Percentiles rank a stretch among this genome's conserved stretches.
These are phyloP conservation scores for Hypsopygia costalis DNA, from an alignment of 2,888 invertebrate species.

Conservation along the genomic window DNA sequence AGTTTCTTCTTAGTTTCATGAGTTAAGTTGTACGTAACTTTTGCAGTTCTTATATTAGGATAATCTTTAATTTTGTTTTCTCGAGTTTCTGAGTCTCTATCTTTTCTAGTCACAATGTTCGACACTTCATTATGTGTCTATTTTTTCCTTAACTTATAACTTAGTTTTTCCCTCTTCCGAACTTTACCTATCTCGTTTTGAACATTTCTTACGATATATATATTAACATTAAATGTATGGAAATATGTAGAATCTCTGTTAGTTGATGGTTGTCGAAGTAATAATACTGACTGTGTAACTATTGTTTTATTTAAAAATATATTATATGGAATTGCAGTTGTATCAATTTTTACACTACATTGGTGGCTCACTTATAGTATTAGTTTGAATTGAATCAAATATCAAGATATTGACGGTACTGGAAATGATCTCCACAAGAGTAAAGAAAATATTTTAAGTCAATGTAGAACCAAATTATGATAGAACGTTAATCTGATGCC, in stretches of 20 bases:
- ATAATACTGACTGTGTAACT: slow-evolving; percentile 42
- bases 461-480: no score
- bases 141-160: slow-evolving; percentile 21
- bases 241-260: slow-evolving; percentile 53
- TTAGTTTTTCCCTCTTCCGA: slow-evolving; percentile 15
- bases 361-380: background rate
- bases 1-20: slow-evolving; percentile 45
- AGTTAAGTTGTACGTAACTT: slow-evolving; percentile 42
- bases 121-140: slow-evolving; percentile 44
- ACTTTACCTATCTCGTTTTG: slow-evolving; percentile 18
- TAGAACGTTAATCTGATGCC: no score
- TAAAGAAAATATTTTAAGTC: no score
- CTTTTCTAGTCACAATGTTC: slow-evolving; percentile 61
- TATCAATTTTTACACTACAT: slow-evolving; percentile 12
- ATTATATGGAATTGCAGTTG: slow-evolving; percentile 20
- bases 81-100: slow-evolving; percentile 36
- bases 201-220: slow-evolving; percentile 27
- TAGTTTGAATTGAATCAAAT: no score
- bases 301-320: slow-evolving; percentile 49
- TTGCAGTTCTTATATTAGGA: slow-evolving; percentile 42
- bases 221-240: slow-evolving; percentile 29
- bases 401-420: no score
- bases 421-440: no score
- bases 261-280: slow-evolving; percentile 55
- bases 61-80: slow-evolving; percentile 50